phyloP scores from a whole-genome alignment of 2,888 invertebrate genomes.

The Ramazzottius varieornatus region DNA sequence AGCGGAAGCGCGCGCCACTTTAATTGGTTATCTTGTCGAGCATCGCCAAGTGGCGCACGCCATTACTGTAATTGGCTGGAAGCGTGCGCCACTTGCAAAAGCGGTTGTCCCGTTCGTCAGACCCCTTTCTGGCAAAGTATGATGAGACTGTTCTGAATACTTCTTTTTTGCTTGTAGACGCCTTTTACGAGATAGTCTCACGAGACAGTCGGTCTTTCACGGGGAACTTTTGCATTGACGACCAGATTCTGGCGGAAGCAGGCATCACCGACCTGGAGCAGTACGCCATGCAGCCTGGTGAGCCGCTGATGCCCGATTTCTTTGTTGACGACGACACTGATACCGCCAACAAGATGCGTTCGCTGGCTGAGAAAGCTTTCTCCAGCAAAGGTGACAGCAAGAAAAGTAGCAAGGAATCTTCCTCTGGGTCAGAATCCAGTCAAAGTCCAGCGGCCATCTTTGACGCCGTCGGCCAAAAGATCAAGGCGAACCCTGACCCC shows the following conservation, averaged over 20 bases:
- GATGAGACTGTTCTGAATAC: too few species aligned
- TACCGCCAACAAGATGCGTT: neutral
- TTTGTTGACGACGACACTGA: neutral
- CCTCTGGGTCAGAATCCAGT: neutral
- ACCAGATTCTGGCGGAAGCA: constrained; percentile 44
- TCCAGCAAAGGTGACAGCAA: neutral
- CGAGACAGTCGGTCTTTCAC: constrained; percentile 48
- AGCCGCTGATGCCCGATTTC: constrained; percentile 9
- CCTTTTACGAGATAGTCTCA: constrained; percentile 52
- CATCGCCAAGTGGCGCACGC: too few species aligned
- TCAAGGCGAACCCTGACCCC: neutral
- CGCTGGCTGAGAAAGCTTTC: neutral
- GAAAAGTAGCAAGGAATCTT: neutral
- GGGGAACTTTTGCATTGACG: constrained; percentile 77
- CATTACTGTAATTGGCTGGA: too few species aligned
- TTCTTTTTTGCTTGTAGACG: too few species aligned
- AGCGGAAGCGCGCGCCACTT: too few species aligned
- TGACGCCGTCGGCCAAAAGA: neutral
- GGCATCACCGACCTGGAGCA: constrained; percentile 58
- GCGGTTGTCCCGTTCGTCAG: too few species aligned
- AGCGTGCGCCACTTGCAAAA: too few species aligned
- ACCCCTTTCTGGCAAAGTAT: too few species aligned
- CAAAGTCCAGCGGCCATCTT: neutral
- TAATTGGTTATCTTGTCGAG: too few species aligned
- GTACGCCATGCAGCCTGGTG: constrained; percentile 57